Percentiles rank a stretch among this genome's conserved stretches.
Conservation (phyloP, 2,113 vertebrate genomes). For the Zapornia atra region DNA sequence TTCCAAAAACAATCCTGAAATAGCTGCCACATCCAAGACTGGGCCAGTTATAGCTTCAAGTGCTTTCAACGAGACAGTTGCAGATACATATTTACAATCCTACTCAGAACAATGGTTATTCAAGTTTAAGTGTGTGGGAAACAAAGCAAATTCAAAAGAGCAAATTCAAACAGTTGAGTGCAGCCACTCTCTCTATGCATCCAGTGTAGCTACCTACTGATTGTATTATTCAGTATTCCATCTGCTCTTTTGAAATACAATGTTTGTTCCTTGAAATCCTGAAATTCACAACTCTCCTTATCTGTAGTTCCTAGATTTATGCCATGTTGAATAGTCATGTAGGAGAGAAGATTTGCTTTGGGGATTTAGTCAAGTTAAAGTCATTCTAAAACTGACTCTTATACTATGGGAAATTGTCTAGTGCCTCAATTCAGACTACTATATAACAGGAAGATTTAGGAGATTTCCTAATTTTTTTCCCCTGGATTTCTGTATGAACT, state of each 20-base stretch:
- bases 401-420: not conserved
- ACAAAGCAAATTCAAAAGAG: slow-evolving; percentile 46
- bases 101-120: slow-evolving; percentile 34
- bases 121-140: slow-evolving; percentile 34
- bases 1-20: slow-evolving; percentile 49
- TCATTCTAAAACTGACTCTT: not conserved
- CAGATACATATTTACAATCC: slow-evolving; percentile 50
- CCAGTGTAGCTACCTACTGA: slow-evolving; percentile 6
- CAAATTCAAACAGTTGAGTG: not conserved
- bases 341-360: not conserved
- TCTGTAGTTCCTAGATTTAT: not conserved
- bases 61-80: slow-evolving; percentile 44
- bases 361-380: not conserved
- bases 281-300: not conserved
- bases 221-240: slow-evolving; percentile 15
- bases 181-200: not conserved
- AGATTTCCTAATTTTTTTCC: not conserved
- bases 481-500: not conserved
- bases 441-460: not conserved
- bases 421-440: not conserved
- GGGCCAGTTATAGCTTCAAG: slow-evolving; percentile 3
- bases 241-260: slow-evolving; percentile 38
- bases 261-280: not conserved
- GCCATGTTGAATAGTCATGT: not conserved
- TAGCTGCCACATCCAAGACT: not conserved